These are phyloP conservation scores for Euphysa ruthae DNA, from an alignment of 30 jellyfish, hydroid and myxozoan genomes.

Conservation along the genomic window DNA sequence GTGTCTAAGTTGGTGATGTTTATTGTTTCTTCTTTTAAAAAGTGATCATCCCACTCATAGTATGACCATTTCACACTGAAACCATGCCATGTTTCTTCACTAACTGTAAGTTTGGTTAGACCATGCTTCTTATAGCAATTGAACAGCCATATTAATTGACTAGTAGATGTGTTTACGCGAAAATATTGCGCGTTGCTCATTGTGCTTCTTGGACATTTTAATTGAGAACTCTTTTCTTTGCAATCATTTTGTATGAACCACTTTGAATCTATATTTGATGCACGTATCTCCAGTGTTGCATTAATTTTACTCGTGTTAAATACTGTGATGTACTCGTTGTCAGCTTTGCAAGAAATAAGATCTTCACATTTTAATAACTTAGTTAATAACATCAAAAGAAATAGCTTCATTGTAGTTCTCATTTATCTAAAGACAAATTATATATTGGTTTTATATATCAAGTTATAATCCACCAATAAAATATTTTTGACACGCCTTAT, in stretches of 20 bases:
- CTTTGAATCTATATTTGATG: neutral
- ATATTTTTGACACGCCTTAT: too few relatives aligned
- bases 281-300: neutral
- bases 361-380: too few relatives aligned
- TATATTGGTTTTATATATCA: too few relatives aligned
- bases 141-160: slow-evolving; percentile 1
- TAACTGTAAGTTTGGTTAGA: neutral
- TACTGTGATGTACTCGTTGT: neutral
- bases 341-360: too few relatives aligned
- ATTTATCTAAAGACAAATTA: too few relatives aligned
- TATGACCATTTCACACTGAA: slow-evolving; percentile 11
- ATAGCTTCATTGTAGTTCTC: too few relatives aligned
- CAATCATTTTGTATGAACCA: slow-evolving; percentile 17
- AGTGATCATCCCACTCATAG: slow-evolving; percentile 11
- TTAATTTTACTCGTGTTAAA: slow-evolving; percentile 1
- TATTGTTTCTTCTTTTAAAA: neutral
- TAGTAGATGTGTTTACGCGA: neutral
- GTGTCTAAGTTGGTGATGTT: neutral
- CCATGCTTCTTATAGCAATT: slow-evolving; percentile 26
- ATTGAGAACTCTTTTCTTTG: neutral
- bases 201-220: neutral
- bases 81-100: slow-evolving; percentile 5
- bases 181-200: slow-evolving; percentile 4
- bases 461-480: too few relatives aligned
- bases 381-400: too few relatives aligned